These are phyloP conservation scores for Tenebrosternarchus preto DNA, from an alignment of 2,113 vertebrate species.

Conservation along the genomic window DNA sequence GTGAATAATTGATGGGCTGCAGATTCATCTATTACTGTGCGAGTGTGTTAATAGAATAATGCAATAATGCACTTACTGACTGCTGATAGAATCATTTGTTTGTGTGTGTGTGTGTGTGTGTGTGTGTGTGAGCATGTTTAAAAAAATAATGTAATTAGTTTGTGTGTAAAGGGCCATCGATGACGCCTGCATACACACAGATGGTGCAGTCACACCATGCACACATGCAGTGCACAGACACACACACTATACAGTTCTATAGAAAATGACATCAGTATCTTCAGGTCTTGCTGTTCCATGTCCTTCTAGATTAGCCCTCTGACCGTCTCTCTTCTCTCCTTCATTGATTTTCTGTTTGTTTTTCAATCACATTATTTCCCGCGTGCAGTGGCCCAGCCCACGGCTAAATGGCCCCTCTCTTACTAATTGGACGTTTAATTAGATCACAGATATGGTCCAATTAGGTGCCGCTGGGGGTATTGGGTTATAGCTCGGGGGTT, in stretches of 20 bases:
- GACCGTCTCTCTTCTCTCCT: conserved; percentile 47
- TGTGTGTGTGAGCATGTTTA: conserved; percentile 33
- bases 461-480: conserved; percentile 72
- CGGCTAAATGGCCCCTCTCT: conserved; percentile 77
- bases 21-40: conserved; percentile 52
- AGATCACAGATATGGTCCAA: conserved; percentile 83
- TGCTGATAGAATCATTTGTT: conserved; percentile 44
- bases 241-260: conserved; percentile 13
- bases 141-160: conserved; percentile 41
- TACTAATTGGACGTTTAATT: conserved; percentile 85
- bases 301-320: conserved; percentile 60
- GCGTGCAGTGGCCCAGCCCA: conserved; percentile 71
- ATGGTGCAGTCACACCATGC: neutral
- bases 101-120: conserved; percentile 34
- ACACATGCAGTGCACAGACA: conserved; percentile 7
- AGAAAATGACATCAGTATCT: conserved; percentile 43
- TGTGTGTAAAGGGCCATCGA: conserved; percentile 35
- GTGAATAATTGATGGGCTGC: conserved; percentile 57
- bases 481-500: conserved; percentile 49
- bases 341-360: conserved; percentile 82
- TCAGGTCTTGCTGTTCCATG: conserved; percentile 47
- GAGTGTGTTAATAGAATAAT: conserved; percentile 56
- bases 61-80: conserved; percentile 37
- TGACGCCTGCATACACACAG: neutral
- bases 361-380: conserved; percentile 79